Percentiles rank a stretch among this genome's conserved stretches.
These are phyloP conservation scores for Psilopogon haemacephalus DNA, from an alignment of 2,113 vertebrate species.

Conservation along the genomic window DNA sequence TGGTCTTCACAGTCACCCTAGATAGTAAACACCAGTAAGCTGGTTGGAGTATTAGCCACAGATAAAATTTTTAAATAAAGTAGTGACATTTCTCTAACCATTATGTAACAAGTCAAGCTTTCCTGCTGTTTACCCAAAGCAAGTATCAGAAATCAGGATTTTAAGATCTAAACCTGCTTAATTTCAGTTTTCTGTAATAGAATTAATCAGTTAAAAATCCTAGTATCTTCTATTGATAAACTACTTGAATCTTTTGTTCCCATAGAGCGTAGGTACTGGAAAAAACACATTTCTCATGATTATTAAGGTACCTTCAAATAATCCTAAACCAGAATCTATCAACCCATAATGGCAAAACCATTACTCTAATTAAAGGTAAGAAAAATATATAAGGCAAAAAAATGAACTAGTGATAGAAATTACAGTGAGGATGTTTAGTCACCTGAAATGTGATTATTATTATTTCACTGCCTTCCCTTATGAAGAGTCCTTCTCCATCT, in stretches of 20 bases:
- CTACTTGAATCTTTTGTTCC: neutral
- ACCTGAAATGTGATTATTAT: neutral
- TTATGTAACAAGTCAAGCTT: neutral
- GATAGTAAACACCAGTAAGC: neutral
- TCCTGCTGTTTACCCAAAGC: neutral
- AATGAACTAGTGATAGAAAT: neutral
- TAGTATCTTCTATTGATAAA: neutral
- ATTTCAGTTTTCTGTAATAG: neutral
- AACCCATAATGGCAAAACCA: rapidly evolving
- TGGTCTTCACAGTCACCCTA: conserved; percentile 99
- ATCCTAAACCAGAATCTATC: neutral
- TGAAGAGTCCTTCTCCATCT: no score
- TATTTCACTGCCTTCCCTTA: neutral
- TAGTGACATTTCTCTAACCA: neutral
- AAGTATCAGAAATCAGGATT: neutral
- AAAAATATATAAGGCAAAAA: neutral
- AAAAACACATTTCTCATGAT: neutral
- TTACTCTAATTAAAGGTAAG: neutral
- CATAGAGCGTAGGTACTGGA: neutral
- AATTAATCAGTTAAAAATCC: neutral
- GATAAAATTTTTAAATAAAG: neutral
- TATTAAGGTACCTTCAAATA: neutral
- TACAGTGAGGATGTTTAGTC: neutral
- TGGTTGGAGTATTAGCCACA: neutral
- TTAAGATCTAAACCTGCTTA: neutral